Conservation (phyloP, 2,797 vertebrate genomes). For the Acipenser ruthenus region DNA sequence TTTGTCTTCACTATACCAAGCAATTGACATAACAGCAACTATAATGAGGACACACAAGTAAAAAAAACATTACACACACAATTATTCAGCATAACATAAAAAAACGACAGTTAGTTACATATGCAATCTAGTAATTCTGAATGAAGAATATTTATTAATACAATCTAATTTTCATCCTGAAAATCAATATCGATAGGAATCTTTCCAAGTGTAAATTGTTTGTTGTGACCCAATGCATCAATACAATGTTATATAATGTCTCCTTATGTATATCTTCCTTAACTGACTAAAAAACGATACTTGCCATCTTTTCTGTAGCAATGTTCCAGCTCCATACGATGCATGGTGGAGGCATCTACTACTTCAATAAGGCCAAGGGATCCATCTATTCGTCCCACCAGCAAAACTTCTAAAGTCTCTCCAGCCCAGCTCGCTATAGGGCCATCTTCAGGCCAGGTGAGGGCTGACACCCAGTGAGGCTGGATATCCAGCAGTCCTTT, state of each 20-base stretch:
- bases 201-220: no score
- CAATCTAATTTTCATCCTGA: no score
- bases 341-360: slow-evolving; percentile 73
- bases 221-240: no score
- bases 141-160: neutral
- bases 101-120: neutral
- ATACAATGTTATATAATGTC: no score
- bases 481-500: slow-evolving; percentile 83
- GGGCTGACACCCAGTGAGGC: slow-evolving; percentile 90
- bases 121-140: neutral
- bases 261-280: no score
- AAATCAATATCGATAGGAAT: no score
- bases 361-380: slow-evolving; percentile 88
- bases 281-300: neutral
- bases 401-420: slow-evolving; percentile 74
- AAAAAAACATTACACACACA: neutral
- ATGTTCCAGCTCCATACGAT: slow-evolving; percentile 79
- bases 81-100: no score
- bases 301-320: slow-evolving; percentile 91
- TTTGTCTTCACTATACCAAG: slow-evolving; percentile 89
- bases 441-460: slow-evolving; percentile 82
- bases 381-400: slow-evolving; percentile 91
- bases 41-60: slow-evolving; percentile 11
- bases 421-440: slow-evolving; percentile 68
- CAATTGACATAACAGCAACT: slow-evolving; percentile 71